A percentile compares a stretch with the other conserved stretches of the same genome.
Evolutionary conservation across 2,113 vertebrate species (phyloP).

Genomic region (Ranitomeya imitator): DNA sequence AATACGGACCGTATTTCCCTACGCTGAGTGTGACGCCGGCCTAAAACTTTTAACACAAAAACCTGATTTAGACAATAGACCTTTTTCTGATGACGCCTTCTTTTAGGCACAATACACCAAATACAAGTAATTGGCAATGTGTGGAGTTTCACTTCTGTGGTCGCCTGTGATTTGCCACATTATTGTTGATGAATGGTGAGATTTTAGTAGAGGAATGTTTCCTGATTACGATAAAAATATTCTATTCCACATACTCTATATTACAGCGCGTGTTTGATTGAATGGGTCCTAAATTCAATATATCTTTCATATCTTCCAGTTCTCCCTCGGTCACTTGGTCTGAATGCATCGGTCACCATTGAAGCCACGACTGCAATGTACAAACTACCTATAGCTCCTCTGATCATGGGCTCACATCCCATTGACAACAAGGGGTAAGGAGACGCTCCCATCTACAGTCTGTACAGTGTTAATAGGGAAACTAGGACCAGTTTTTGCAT

Average conservation of each 20-base stretch:
- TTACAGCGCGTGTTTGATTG: neutral
- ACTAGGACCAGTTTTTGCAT: too few species aligned
- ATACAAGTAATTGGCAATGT: too few species aligned
- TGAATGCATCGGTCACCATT: constrained; percentile 90
- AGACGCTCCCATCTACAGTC: neutral
- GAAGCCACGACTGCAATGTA: constrained; percentile 88
- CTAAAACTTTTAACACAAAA: too few species aligned
- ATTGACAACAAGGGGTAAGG: constrained; percentile 95
- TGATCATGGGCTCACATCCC: constrained; percentile 95
- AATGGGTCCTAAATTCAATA: neutral
- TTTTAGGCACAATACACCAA: too few species aligned
- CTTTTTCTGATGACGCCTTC: too few species aligned
- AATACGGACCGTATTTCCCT: too few species aligned
- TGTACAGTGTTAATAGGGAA: neutral
- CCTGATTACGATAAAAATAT: neutral
- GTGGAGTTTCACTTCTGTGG: too few species aligned
- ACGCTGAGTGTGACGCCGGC: too few species aligned
- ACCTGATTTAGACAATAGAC: too few species aligned
- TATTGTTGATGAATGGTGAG: too few species aligned
- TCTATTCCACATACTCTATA: neutral
- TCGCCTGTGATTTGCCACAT: too few species aligned
- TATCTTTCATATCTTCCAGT: constrained; percentile 35
- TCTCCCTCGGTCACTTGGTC: constrained; percentile 89
- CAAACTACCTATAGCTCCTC: constrained; percentile 93
- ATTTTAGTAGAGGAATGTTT: too few species aligned